Percentiles rank a stretch among this genome's conserved stretches.
phyloP scores from a whole-genome alignment of 92 coral and sea anemone genomes.

The Siderastrea radians region DNA sequence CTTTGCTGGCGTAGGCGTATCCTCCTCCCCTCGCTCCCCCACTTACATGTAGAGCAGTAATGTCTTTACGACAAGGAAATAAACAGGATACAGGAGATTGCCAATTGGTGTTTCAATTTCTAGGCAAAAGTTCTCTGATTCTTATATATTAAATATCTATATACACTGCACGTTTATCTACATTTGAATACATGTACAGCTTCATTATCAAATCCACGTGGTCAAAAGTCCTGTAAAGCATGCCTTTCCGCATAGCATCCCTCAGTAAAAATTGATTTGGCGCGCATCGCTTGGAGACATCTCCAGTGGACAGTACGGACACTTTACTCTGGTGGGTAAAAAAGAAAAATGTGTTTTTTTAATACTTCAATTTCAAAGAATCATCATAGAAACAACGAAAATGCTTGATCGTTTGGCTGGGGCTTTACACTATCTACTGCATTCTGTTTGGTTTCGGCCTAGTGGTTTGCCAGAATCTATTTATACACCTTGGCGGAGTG shows the following conservation, averaged over 20 bases:
- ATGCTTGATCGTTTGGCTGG: no score
- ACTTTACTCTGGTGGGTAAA: conserved; percentile 84
- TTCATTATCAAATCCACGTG: neutral
- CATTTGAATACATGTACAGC: neutral
- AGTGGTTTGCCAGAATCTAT: no score
- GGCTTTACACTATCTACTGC: no score
- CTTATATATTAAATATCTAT: neutral
- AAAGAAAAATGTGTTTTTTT: neutral
- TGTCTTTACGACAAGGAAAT: no score
- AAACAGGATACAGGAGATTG: no score
- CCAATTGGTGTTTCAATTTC: no score
- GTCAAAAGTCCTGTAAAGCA: neutral
- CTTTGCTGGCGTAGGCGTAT: no score
- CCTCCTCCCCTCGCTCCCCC: no score
- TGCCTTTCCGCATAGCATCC: neutral
- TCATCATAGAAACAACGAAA: neutral
- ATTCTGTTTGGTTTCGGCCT: no score
- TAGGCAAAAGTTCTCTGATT: no score
- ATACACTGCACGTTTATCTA: neutral
- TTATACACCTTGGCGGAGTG: neutral
- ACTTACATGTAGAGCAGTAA: no score
- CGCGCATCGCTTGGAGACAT: conserved; percentile 98
- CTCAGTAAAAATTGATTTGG: conserved; percentile 90
- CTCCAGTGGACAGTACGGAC: conserved; percentile 98
- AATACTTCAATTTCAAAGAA: neutral